Evolutionary conservation across 2,797 vertebrate species (phyloP).

Genomic region (Brachyalestes nurse): DNA sequence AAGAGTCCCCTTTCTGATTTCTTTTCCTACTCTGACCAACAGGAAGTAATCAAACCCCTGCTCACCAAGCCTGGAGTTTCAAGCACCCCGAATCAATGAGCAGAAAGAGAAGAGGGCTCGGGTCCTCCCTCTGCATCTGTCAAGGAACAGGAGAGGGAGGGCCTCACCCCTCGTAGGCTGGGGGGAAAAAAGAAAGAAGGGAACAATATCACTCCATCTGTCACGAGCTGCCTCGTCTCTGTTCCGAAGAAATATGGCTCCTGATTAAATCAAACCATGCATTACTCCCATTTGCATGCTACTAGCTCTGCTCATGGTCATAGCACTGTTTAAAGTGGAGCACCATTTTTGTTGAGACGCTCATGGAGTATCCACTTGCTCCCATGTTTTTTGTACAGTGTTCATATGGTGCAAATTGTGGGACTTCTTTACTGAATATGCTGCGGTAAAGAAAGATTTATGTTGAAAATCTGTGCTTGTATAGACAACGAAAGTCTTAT

Average conservation of each 20-base stretch:
- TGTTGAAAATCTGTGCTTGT: background rate
- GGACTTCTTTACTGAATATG: background rate
- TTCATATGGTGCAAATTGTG: background rate
- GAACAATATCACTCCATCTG: slow-evolving; percentile 86
- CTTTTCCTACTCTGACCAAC: slow-evolving; percentile 62
- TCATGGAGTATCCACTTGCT: background rate
- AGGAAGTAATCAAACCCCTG: slow-evolving; percentile 70
- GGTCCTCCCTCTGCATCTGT: slow-evolving; percentile 84
- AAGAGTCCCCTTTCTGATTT: slow-evolving; percentile 48
- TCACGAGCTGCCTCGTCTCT: slow-evolving; percentile 79
- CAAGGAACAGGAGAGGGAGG: slow-evolving; percentile 78
- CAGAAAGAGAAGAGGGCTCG: slow-evolving; percentile 77
- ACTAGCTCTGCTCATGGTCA: slow-evolving; percentile 62
- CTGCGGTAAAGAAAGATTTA: background rate
- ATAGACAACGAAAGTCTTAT: background rate
- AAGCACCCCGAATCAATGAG: slow-evolving; percentile 82
- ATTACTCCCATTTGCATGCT: slow-evolving; percentile 71
- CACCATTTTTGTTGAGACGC: background rate
- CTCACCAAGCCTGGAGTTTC: slow-evolving; percentile 74
- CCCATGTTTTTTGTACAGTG: background rate
- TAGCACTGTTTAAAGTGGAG: slow-evolving; percentile 46
- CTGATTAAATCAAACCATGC: slow-evolving; percentile 70
- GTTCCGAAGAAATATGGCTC: slow-evolving; percentile 77
- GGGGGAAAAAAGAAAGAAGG: slow-evolving; percentile 58
- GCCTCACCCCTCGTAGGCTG: slow-evolving; percentile 63